These are phyloP conservation scores for Empidonax alnorum DNA, from an alignment of 2,113 vertebrate genomes.

Conservation along the genomic window DNA sequence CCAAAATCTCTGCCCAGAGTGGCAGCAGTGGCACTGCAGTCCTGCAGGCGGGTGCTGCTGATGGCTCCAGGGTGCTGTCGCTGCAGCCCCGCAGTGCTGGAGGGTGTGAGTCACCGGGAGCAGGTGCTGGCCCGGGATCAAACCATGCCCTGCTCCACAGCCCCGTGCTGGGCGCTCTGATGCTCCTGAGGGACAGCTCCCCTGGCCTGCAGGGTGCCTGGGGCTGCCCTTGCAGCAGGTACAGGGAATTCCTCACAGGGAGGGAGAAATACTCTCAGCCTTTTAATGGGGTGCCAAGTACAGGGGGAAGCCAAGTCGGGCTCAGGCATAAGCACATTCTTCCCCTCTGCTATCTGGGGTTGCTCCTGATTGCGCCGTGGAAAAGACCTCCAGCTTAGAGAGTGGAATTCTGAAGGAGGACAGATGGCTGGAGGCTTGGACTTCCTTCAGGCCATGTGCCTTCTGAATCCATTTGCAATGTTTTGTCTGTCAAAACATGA, in stretches of 20 bases:
- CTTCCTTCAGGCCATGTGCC: not conserved
- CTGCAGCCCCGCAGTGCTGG: not conserved
- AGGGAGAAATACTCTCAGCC: not conserved
- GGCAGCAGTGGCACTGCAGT: not conserved
- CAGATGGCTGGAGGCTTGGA: slow-evolving; percentile 20
- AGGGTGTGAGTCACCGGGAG: not conserved
- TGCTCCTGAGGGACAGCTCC: not conserved
- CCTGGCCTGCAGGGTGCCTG: not conserved
- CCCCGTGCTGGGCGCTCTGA: not conserved
- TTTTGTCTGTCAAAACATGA: slow-evolving; percentile 40
- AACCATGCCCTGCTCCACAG: not conserved
- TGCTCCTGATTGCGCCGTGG: not conserved
- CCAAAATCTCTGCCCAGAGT: not conserved
- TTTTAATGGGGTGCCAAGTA: not conserved
- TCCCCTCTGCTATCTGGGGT: not conserved
- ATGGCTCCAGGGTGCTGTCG: not conserved
- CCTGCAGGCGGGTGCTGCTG: not conserved
- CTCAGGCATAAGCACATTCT: not conserved
- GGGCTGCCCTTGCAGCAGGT: not conserved
- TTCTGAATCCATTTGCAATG: slow-evolving; percentile 20
- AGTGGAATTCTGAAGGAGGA: slow-evolving; percentile 4
- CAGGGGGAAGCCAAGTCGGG: not conserved
- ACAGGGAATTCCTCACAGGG: not conserved
- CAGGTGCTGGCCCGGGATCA: not conserved
- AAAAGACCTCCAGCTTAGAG: not conserved